A percentile compares a stretch with the other conserved stretches of the same genome.
Evolutionary conservation across 2,888 invertebrate species (phyloP).

Genomic region (Trisateles emortualis): DNA sequence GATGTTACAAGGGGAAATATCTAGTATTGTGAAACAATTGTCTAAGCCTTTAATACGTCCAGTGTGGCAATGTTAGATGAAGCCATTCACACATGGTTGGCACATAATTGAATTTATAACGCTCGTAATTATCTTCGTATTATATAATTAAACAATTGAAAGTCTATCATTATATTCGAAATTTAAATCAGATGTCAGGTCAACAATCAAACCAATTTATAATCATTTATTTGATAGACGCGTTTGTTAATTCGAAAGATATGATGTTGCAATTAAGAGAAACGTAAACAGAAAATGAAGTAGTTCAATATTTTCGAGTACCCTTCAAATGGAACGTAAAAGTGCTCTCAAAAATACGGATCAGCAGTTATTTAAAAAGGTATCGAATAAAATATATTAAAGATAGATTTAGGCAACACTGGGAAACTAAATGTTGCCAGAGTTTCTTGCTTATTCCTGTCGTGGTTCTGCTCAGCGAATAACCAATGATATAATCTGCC

Average conservation of each 20-base stretch:
- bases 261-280: background rate
- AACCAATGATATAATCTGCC: background rate
- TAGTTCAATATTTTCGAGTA: background rate
- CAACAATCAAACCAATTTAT: background rate
- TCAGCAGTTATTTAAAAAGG: background rate
- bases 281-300: background rate
- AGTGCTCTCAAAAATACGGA: background rate
- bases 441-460: too few species aligned
- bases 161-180: background rate
- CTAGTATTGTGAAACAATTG: constrained; percentile 30
- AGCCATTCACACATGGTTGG: constrained; percentile 41
- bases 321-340: background rate
- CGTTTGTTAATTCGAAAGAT: background rate
- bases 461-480: background rate
- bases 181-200: background rate
- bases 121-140: constrained; percentile 30
- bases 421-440: too few species aligned
- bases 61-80: constrained; percentile 35
- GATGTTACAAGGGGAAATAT: constrained; percentile 21
- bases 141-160: constrained; percentile 5
- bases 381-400: background rate
- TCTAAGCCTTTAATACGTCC: constrained; percentile 21
- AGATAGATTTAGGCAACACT: too few species aligned
- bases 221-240: background rate
- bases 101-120: constrained; percentile 23